Evolutionary conservation across 2,797 vertebrate genomes (phyloP).

Genomic region (Thaleichthys pacificus): DNA sequence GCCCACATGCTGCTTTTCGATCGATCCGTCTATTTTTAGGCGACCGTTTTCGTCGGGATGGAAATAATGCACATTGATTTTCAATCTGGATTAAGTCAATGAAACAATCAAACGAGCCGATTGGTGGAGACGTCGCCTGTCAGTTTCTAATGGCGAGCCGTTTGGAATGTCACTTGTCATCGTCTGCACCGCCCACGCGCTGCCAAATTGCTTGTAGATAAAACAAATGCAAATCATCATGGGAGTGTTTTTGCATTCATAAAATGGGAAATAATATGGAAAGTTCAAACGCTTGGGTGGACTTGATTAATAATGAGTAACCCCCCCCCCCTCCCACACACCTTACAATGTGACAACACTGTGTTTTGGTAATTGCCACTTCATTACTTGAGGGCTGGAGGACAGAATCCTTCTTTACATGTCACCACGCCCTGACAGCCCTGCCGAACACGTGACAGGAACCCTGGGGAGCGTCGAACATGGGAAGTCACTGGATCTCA

Average conservation of each 20-base stretch:
- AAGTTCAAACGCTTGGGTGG: conserved; percentile 38
- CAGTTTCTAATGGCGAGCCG: conserved; percentile 22
- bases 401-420: not conserved
- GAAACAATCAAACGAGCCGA: not conserved
- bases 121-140: conserved; percentile 9
- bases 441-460: not conserved
- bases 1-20: not conserved
- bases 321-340: conserved; percentile 26
- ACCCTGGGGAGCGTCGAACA: not conserved
- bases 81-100: not conserved
- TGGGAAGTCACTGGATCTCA: not conserved
- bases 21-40: conserved; percentile 9
- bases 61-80: conserved; percentile 20
- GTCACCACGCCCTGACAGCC: not conserved
- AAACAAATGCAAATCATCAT: conserved; percentile 54
- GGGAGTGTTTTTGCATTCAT: conserved; percentile 49
- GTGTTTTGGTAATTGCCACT: conserved; percentile 31
- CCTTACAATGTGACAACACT: conserved; percentile 44
- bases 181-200: conserved; percentile 45
- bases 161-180: conserved; percentile 44
- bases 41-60: conserved; percentile 26
- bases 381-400: conserved; percentile 21
- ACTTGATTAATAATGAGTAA: conserved; percentile 51
- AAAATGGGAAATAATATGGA: conserved; percentile 39
- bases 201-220: conserved; percentile 48